These are phyloP conservation scores for Catharus fuscescens DNA, from an alignment of 2,113 vertebrate species.

Conservation along the genomic window DNA sequence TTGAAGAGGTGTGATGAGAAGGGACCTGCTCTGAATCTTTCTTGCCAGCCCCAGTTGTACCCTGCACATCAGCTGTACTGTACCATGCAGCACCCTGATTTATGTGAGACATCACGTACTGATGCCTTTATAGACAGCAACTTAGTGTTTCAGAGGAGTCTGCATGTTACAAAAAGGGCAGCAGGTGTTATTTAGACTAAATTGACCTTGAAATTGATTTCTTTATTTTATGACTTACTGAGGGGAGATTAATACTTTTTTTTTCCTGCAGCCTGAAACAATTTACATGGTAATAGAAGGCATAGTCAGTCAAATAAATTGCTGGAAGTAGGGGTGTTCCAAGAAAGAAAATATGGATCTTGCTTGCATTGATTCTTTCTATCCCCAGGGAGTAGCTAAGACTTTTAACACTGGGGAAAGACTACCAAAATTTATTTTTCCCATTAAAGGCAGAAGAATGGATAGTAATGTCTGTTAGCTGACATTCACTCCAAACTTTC, in stretches of 20 bases:
- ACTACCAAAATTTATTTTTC: conserved; percentile 69
- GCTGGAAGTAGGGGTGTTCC: conserved; percentile 74
- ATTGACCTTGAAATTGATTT: conserved; percentile 90
- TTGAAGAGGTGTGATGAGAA: background rate
- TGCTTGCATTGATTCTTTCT: conserved; percentile 69
- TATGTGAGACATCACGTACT: background rate
- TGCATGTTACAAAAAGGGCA: conserved; percentile 70
- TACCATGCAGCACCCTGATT: background rate
- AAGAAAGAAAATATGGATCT: conserved; percentile 64
- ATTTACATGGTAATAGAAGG: conserved; percentile 83
- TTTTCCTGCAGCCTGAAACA: conserved; percentile 73
- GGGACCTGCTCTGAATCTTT: background rate
- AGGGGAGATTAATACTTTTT: conserved; percentile 79
- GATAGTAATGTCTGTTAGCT: background rate
- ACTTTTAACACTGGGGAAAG: conserved; percentile 62
- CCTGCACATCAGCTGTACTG: background rate
- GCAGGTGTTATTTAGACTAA: conserved; percentile 84
- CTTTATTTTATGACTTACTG: conserved; percentile 85
- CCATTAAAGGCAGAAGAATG: conserved; percentile 47
- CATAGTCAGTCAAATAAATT: conserved; percentile 78
- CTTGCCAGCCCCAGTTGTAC: background rate
- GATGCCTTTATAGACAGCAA: conserved; percentile 55
- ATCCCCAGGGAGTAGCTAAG: conserved; percentile 61
- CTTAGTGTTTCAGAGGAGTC: conserved; percentile 50
- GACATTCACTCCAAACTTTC: conserved; percentile 20